Percentiles rank a stretch among this genome's conserved stretches.
Evolutionary conservation across 2,113 vertebrate genomes (phyloP).

Genomic region (Dasyornis broadbenti): DNA sequence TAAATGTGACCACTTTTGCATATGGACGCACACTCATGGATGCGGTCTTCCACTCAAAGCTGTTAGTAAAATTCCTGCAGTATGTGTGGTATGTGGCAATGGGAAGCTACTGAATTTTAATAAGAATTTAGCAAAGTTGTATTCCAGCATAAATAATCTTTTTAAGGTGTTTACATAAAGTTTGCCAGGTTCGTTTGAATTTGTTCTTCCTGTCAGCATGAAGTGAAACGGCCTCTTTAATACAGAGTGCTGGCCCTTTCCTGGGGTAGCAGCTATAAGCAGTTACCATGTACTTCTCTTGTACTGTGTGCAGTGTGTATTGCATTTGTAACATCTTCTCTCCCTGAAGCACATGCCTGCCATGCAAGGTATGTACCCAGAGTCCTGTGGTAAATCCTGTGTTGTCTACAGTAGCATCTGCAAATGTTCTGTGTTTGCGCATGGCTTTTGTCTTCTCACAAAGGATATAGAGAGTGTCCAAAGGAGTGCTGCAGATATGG

Average conservation of each 20-base stretch:
- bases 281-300: not conserved
- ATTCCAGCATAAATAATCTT: not conserved
- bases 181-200: not conserved
- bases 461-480: not conserved
- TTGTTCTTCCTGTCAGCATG: not conserved
- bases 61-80: not conserved
- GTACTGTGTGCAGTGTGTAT: accelerated
- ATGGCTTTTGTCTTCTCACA: not conserved
- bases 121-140: not conserved
- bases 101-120: not conserved
- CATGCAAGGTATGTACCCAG: not conserved
- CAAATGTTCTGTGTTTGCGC: not conserved
- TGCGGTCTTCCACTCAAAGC: not conserved
- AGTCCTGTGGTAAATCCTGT: not conserved
- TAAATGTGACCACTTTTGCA: not conserved
- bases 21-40: not conserved
- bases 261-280: not conserved
- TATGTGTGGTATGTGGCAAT: not conserved
- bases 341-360: not conserved
- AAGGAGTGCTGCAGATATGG: not conserved
- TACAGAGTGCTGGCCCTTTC: not conserved
- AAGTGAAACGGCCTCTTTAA: not conserved
- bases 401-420: not conserved
- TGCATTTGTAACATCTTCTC: not conserved
- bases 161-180: not conserved